Conservation (phyloP, 2,888 invertebrate genomes). For the Schrankia costaestrigalis region DNA sequence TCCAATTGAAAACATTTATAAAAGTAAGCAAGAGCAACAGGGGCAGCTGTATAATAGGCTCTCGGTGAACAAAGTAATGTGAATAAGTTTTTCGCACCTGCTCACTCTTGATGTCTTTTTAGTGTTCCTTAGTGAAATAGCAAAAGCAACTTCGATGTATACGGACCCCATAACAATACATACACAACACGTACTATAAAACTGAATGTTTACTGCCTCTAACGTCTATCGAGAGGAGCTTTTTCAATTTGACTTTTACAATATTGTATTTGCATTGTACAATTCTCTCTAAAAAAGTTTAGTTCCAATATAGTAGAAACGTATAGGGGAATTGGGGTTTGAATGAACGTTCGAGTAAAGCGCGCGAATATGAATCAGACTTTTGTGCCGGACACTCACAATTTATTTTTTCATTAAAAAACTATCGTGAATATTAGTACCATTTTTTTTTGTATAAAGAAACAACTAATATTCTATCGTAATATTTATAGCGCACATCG, state of each 20-base stretch:
- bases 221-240: too few species aligned
- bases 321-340: too few species aligned
- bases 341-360: too few species aligned
- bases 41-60: constrained; percentile 52
- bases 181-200: constrained; percentile 1
- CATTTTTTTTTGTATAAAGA: too few species aligned
- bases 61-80: constrained; percentile 47
- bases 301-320: not conserved
- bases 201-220: not conserved
- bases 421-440: too few species aligned
- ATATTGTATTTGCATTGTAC: not conserved
- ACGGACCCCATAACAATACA: not conserved
- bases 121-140: constrained; percentile 28
- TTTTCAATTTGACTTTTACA: not conserved
- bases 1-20: constrained; percentile 53
- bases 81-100: constrained; percentile 60
- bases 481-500: too few species aligned
- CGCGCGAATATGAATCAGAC: too few species aligned
- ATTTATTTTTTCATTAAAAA: too few species aligned
- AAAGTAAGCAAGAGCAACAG: constrained; percentile 41
- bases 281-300: not conserved
- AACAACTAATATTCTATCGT: too few species aligned
- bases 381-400: too few species aligned
- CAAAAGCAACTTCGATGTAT: constrained; percentile 6
- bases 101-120: constrained; percentile 44